These are phyloP conservation scores for Potamarius usumacintae DNA, from an alignment of 2,113 vertebrate genomes.

Conservation along the genomic window DNA sequence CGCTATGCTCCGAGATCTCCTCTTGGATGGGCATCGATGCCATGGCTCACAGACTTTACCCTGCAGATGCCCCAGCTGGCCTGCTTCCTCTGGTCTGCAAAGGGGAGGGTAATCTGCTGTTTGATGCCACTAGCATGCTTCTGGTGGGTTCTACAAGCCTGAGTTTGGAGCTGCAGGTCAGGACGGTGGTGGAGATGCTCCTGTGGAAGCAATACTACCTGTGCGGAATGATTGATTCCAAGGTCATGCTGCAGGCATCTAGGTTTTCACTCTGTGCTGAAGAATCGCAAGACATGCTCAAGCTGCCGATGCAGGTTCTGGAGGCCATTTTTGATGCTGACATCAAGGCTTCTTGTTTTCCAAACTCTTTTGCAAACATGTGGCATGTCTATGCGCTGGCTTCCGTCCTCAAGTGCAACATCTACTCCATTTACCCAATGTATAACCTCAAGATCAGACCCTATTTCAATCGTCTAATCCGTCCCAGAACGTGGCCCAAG, in stretches of 20 bases:
- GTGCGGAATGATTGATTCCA: slow-evolving; percentile 93
- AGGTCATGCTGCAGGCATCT: slow-evolving; percentile 95
- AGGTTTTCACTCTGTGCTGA: slow-evolving; percentile 90
- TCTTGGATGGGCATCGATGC: slow-evolving; percentile 83
- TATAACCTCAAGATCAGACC: slow-evolving; percentile 92
- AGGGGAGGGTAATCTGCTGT: slow-evolving; percentile 87
- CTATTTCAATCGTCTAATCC: slow-evolving; percentile 90
- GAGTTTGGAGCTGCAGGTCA: slow-evolving; percentile 91
- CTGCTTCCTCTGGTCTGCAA: slow-evolving; percentile 86
- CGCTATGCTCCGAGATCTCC: slow-evolving; percentile 71
- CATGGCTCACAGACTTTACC: slow-evolving; percentile 82
- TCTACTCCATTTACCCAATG: slow-evolving; percentile 96
- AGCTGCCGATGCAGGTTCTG: slow-evolving; percentile 80
- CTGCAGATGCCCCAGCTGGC: slow-evolving; percentile 81
- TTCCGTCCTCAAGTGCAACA: slow-evolving; percentile 85
- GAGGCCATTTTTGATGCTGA: slow-evolving; percentile 95
- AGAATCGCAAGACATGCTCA: slow-evolving; percentile 88
- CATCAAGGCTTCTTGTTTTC: slow-evolving; percentile 92
- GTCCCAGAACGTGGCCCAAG: slow-evolving; percentile 75
- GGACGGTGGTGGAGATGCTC: slow-evolving; percentile 93
- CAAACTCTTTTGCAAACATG: slow-evolving; percentile 90
- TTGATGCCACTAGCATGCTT: slow-evolving; percentile 86
- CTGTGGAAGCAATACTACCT: slow-evolving; percentile 91
- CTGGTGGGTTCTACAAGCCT: slow-evolving; percentile 81
- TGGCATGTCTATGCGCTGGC: slow-evolving; percentile 93